Base-by-base conservation (phyloP, 35 echinoderm and acorn worm genomes). In the Apostichopus californicus region DNA sequence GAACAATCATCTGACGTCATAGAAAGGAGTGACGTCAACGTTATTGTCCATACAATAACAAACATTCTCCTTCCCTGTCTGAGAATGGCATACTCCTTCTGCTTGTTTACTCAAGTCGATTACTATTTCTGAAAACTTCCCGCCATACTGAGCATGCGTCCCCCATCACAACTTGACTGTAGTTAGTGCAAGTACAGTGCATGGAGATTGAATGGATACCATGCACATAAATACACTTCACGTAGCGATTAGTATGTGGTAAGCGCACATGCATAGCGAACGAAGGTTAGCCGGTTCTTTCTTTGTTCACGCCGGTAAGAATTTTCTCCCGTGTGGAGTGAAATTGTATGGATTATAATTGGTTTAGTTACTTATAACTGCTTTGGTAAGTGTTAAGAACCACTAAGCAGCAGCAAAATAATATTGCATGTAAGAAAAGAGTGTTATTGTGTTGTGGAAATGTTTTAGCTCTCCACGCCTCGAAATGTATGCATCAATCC, bases 401-500 rank as follows among this genome's bases (percentile, higher is more conserved):
- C 55, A 56, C 28, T 23, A 59, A 59, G 4, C 54, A 4, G 5
- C 55, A 85, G n/a, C 55, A 85, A 85, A 58, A 55, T 17, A 85
- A 58, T 58, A 20, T 85, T 85, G 13, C 17, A 58, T 60, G 81
- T n/a, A 22, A 85, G 58, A 58, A 58, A 54, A 56, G 13, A 18
- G 57, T 56, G 55, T 85, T n/a, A 58, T 85, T 58, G 81, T 25
- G 20, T 56, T 85, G 7, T 59, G 20, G 52, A 58, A 85, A 58
- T 85, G 55, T 55, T 58, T 83, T n/a, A 58, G n/a, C 57, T 55
- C 57, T 85, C 81, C 81, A 85, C 81, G 81, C 81, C 81, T 85
- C 57, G 55, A 85, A 85, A 85, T 85, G 81, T 85, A 85, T 85
- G 81, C 81, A 85, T 17, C 81, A 25, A 85, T 58, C 81, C 81